Percentiles rank a stretch among this genome's conserved stretches.
Evolutionary conservation across 1,140 invertebrate species (phyloP).

Genomic region (Lutraria rhynchaena): DNA sequence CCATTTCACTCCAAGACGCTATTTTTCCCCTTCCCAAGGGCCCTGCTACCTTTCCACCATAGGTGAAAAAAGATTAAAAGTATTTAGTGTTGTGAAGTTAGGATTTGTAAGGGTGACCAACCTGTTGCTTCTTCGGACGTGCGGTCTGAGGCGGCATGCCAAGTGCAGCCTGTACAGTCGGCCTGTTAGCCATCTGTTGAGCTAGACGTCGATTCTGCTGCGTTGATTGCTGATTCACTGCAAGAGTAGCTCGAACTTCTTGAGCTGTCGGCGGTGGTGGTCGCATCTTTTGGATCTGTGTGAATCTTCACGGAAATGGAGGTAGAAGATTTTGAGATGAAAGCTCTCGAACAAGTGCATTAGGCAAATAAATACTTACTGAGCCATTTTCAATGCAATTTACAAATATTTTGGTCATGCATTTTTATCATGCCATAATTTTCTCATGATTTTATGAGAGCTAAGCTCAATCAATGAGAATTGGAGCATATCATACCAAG

Average conservation of each 20-base stretch:
- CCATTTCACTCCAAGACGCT: too few species aligned
- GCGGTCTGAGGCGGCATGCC: conserved; percentile 67
- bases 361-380: too few species aligned
- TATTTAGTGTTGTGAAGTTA: too few species aligned
- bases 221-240: conserved; percentile 80
- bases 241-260: conserved; percentile 77
- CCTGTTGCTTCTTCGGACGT: conserved; percentile 26
- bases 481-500: too few species aligned
- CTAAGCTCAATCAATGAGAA: too few species aligned
- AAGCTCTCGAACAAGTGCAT: too few species aligned
- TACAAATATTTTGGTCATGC: neutral
- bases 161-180: conserved; percentile 82
- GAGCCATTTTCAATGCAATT: too few species aligned
- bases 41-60: too few species aligned
- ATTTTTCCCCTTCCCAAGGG: too few species aligned
- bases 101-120: too few species aligned
- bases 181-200: conserved; percentile 84
- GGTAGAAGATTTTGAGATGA: conserved; percentile 1
- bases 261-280: conserved; percentile 66
- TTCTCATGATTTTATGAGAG: neutral
- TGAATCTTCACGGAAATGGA: conserved; percentile 73
- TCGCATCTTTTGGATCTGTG: conserved; percentile 74
- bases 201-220: conserved; percentile 83
- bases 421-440: conserved; percentile 31
- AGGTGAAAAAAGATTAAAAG: too few species aligned